Evolutionary conservation across 2,888 invertebrate species (phyloP).

Genomic region (Gibbula magus): DNA sequence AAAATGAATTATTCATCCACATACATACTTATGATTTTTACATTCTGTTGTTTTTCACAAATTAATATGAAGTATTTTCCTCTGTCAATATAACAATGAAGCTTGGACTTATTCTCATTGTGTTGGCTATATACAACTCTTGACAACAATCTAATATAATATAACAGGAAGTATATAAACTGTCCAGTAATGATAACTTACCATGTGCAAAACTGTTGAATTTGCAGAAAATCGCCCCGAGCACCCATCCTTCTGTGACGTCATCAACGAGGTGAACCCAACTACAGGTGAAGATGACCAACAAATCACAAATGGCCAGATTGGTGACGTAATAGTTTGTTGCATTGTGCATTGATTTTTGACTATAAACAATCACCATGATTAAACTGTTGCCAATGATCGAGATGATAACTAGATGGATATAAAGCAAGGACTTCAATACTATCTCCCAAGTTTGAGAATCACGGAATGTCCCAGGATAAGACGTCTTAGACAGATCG

Average conservation of each 20-base stretch:
- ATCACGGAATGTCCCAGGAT: neutral
- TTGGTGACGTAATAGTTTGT: slow-evolving; percentile 61
- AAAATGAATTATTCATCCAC: too few species aligned
- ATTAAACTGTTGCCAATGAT: slow-evolving; percentile 38
- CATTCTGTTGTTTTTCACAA: too few species aligned
- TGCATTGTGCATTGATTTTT: slow-evolving; percentile 49
- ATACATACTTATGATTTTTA: too few species aligned
- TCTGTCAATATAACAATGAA: too few species aligned
- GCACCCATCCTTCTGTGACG: slow-evolving; percentile 85
- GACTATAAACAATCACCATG: slow-evolving; percentile 33
- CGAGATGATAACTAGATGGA: slow-evolving; percentile 30
- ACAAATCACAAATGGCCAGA: slow-evolving; percentile 50
- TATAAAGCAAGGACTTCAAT: slow-evolving; percentile 32
- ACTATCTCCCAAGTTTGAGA: slow-evolving; percentile 33
- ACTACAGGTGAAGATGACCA: slow-evolving; percentile 79
- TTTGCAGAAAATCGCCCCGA: slow-evolving; percentile 84
- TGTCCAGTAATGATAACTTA: slow-evolving; percentile 66
- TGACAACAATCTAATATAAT: too few species aligned
- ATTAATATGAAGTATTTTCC: too few species aligned
- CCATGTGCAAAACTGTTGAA: slow-evolving; percentile 86
- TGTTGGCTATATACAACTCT: too few species aligned
- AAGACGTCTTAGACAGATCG: slow-evolving; percentile 7
- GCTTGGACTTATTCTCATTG: too few species aligned
- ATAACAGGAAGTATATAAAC: too few species aligned
- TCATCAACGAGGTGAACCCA: slow-evolving; percentile 85